Evolutionary conservation across 23 tunicate species (phyloP).

Genomic region (Trididemnum nubilum): DNA sequence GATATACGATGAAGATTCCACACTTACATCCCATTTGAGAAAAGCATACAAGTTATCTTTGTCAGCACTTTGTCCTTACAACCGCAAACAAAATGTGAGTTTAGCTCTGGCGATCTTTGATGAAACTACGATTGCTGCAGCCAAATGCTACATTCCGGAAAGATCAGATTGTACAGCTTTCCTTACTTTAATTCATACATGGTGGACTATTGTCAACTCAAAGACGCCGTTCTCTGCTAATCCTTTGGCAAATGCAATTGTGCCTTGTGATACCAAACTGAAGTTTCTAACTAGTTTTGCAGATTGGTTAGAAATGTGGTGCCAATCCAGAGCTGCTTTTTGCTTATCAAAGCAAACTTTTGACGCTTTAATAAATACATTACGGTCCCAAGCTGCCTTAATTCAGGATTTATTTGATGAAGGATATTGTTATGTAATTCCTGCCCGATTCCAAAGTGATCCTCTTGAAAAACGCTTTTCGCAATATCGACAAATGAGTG

Average conservation of each 20-base stretch:
- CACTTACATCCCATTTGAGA: background rate
- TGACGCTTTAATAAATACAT: background rate
- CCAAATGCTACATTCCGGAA: background rate
- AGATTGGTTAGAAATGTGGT: background rate
- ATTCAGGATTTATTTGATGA: background rate
- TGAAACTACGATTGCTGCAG: background rate
- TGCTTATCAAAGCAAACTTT: background rate
- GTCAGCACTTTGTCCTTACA: background rate
- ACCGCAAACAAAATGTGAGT: background rate
- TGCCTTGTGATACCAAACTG: background rate
- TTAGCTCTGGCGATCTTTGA: background rate
- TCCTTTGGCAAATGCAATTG: constrained; percentile 10
- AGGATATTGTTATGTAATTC: background rate
- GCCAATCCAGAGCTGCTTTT: background rate
- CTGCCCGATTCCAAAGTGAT: background rate
- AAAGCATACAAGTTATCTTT: constrained; percentile 3
- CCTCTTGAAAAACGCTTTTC: constrained; percentile 12
- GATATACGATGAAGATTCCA: background rate
- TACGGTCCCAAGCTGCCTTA: background rate
- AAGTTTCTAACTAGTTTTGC: background rate
- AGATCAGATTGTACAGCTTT: background rate
- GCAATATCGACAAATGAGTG: too few species aligned
- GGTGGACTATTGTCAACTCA: background rate
- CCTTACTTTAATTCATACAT: background rate
- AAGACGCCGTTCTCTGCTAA: background rate